phyloP scores from a whole-genome alignment of 2,888 invertebrate genomes.

The Stenodema calcarata region DNA sequence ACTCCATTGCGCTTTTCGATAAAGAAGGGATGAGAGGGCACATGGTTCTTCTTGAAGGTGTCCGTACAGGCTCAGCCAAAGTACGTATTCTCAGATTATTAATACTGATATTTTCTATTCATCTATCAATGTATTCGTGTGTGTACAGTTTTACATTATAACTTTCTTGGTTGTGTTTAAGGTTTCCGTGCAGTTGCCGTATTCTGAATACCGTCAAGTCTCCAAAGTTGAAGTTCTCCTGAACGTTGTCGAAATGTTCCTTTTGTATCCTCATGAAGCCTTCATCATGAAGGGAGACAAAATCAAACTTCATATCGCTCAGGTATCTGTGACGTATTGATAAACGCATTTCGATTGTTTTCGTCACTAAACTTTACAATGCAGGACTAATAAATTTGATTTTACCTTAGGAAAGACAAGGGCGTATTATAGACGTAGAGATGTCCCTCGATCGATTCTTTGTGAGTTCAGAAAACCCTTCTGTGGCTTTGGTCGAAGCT shows the following conservation, averaged over 20 bases:
- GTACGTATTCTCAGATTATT: conserved; percentile 64
- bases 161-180: conserved; percentile 57
- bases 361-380: too few relatives aligned
- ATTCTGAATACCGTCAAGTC: conserved; percentile 69
- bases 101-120: too few relatives aligned
- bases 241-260: conserved; percentile 92
- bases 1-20: conserved; percentile 73
- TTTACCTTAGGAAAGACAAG: conserved; percentile 53
- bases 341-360: too few relatives aligned
- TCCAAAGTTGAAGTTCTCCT: conserved; percentile 72
- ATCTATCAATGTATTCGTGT: too few relatives aligned
- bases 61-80: conserved; percentile 83
- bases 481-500: conserved; percentile 44
- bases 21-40: conserved; percentile 76
- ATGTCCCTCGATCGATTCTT: conserved; percentile 40
- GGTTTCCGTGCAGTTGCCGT: conserved; percentile 69
- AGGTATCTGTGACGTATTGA: too few relatives aligned
- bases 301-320: conserved; percentile 62
- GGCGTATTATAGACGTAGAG: conserved; percentile 49
- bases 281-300: conserved; percentile 80
- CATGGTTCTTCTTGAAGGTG: conserved; percentile 85
- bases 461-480: conserved; percentile 43
- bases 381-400: background rate
- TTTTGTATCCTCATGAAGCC: conserved; percentile 86
- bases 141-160: conserved; percentile 20